Evolutionary conservation across 1,140 invertebrate genomes (phyloP).

Genomic region (Grapholita molesta): DNA sequence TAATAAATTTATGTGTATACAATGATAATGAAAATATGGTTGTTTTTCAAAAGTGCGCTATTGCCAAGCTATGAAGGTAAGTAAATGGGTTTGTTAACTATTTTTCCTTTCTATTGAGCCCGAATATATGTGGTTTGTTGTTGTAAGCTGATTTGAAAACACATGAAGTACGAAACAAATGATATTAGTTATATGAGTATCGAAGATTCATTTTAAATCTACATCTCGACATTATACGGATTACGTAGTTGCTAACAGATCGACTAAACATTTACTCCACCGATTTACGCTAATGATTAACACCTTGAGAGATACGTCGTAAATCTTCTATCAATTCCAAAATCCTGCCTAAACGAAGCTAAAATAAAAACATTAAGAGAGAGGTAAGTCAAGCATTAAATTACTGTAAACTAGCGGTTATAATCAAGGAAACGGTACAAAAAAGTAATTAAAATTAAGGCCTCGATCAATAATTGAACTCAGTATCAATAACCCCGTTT

Average conservation of each 20-base stretch:
- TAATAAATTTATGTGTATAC: no score
- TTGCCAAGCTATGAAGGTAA: no score
- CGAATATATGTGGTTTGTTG: no score
- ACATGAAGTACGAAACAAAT: background rate
- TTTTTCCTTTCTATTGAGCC: no score
- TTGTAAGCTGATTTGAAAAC: background rate
- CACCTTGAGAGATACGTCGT: background rate
- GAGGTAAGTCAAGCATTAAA: background rate
- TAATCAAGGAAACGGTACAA: background rate
- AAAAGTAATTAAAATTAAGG: constrained; percentile 9
- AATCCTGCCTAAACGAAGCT: background rate
- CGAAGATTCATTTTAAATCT: constrained; percentile 3
- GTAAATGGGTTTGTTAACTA: no score
- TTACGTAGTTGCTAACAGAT: constrained; percentile 8
- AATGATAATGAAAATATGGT: no score
- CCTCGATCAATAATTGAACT: background rate
- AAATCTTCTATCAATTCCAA: background rate
- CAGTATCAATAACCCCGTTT: background rate
- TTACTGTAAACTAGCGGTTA: background rate
- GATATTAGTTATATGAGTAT: constrained; percentile 14
- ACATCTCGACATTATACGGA: background rate
- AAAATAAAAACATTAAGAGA: background rate
- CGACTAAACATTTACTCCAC: constrained; percentile 1
- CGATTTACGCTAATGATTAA: constrained; percentile 2
- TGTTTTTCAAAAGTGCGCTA: no score